These are phyloP conservation scores for Coilia nasus DNA, from an alignment of 2,797 vertebrate species.

Conservation along the genomic window DNA sequence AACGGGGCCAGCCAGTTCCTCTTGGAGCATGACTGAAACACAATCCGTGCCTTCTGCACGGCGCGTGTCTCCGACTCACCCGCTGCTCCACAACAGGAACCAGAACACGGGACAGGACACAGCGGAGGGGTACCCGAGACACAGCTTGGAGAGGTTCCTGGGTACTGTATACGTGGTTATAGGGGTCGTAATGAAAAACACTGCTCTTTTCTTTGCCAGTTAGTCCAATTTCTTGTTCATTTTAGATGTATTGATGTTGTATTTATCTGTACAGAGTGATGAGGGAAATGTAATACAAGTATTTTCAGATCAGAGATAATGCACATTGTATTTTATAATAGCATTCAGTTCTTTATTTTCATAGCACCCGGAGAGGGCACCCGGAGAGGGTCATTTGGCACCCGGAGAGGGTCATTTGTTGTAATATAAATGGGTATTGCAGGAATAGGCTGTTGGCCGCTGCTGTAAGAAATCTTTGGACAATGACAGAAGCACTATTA, in stretches of 20 bases:
- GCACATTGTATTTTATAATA: background rate
- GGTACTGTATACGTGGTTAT: background rate
- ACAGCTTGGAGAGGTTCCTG: background rate
- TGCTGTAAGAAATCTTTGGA: background rate
- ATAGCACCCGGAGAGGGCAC: background rate
- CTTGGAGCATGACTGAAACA: background rate
- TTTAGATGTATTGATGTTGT: background rate
- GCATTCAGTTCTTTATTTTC: background rate
- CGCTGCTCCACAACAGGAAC: background rate
- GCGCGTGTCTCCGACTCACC: background rate
- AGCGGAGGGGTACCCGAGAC: background rate
- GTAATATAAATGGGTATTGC: background rate
- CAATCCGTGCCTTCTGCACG: background rate
- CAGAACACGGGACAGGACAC: background rate
- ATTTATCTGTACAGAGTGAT: background rate
- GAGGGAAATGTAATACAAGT: background rate
- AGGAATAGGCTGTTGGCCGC: background rate
- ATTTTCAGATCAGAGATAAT: background rate
- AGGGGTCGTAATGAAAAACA: background rate
- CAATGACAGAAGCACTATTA: slow-evolving; percentile 10
- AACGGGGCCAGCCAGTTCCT: background rate
- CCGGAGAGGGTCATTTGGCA: background rate
- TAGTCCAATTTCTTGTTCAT: too few species aligned
- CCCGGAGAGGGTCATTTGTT: background rate
- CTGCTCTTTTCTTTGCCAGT: background rate